Evolutionary conservation across 2,113 vertebrate genomes (phyloP), one percentile per base, ranked within the genome.

Genomic region (Thomomys bottae): DNA sequence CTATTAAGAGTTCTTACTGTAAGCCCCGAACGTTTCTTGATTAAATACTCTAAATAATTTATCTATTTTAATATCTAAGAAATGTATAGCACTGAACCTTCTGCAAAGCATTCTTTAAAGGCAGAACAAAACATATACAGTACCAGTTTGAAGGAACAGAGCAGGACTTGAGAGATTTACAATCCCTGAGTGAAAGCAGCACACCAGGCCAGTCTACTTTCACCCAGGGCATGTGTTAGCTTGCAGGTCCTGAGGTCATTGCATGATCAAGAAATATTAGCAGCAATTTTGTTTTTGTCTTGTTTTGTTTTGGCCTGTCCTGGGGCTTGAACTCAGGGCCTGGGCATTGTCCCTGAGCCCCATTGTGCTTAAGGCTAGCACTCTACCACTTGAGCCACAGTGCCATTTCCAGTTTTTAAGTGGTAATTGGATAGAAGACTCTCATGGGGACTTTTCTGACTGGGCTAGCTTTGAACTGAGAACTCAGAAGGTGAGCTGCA

Each of bases 1-100:
- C 38, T 77, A n/a, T 42, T 83, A 90, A 87, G n/a, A 76, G 18
- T 12, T 89, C 23, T 92, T 63, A 80, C 15, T 87, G 18, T 79
- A 84, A 84, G 12, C 49, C 26, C 61, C 61, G 8, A 64, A 64
- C 1, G 61, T 64, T 84, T 64, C 49, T 34, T 64, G 59, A 89
- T 83, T 38, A 84, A 91, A 24, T 67, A 59, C 32, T 38, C 45
- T 85, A 84, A 71, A 77, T 59, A 92, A 34, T 66, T 10, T 34
- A 64, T 14, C 26, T 14, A 83, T 73, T 32, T 75, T 73, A 90
- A 63, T 67, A 68, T 81, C 23, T 1, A 18, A 84, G 79, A 92
- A 84, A 40, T 49, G 32, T 63, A 75, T 4, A 87, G 30, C 20
- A 81, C 57, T 57, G 87, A 81, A 6, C 5, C 34, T 90, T 40